Base-by-base conservation (phyloP, 2,113 vertebrate genomes). In the human (Homo sapiens) region DNA sequence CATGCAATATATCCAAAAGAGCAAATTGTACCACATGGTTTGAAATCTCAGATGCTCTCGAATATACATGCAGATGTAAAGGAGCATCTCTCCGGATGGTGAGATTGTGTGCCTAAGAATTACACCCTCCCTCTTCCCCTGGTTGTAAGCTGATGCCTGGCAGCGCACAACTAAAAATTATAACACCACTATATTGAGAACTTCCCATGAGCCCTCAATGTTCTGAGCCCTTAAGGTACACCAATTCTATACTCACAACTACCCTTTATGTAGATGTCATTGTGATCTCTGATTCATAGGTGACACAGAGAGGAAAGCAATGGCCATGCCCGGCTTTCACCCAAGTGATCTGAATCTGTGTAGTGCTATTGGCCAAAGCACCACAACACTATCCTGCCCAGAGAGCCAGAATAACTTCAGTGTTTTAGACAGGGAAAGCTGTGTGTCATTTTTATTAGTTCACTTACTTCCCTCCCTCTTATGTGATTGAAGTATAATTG, bases 311-410 rank as follows among this genome's bases (percentile, higher is more conserved):
- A n/a, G 23, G 0, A 43, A 43, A 27, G 4, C 12, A 16, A 32
- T 17, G 8, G 16, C 1, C 23, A 20, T 3, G 3, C 9, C 14
- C 45, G 2, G 20, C 17, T n/a, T 27, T 64, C 11, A 13, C 50
- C 1, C 5, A 16, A 32, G 27, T 11, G 35, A 22, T 52, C 27
- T 17, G 20, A 8, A 16, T 32, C 45, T 45, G 45, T 45, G 45
- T 45, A 8, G 45, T 45, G 45, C 45, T 45, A 3, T 35, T 35
- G 10, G 9, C 22, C n/a, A 45, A 5, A 10, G 18, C 4, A 50
- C 7, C 11, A 18, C 1, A 11, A 16, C 57, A 25, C 4, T 12
- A 45, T 43, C 48, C 90, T 88, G 2, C 25, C 52, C n/a, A 55
- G 4, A 52, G 16, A 16, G 3, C 43, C 10, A 40, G 12, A 10